Evolutionary conservation across 1,140 invertebrate genomes (phyloP), one percentile per base, ranked within the genome.

Genomic region (Zelostemma sp.): DNA sequence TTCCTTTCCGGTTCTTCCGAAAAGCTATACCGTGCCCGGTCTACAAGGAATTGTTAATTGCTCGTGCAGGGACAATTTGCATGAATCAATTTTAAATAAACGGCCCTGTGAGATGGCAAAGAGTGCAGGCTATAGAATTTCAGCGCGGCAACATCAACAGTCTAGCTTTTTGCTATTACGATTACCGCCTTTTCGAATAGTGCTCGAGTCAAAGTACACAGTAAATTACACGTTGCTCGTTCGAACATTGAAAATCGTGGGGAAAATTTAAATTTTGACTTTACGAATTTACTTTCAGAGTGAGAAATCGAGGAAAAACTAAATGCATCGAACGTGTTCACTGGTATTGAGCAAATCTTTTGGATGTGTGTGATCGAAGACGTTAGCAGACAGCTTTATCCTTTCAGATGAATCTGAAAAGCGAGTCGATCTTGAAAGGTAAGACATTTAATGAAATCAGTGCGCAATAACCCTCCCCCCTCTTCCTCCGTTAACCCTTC

Each of bases 11-110:
- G 41, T 54, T 68, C 56, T 73, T 58, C 61, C 68, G 64, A 71
- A 79, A 80, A 80, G 76, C 81, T 80, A 80, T 82, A 82, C 76
- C 72, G 70, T 69, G 73, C 70, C 74, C 72, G 68, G 74, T 82
- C 80, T 81, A 81, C 81, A 83, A 84, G 81, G 81, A 85, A 85
- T 84, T 84, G 81, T 84, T 85, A 85, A 85, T 85, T 85, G 80
- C 80, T 84, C 81, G 80, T 83, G 80, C 82, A 83, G 79, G 78
- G 76, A 76, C 81, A 85, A 83, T 83, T 84, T 83, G 79, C 83
- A 84, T 85, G 77, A 83, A 85, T 85, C 81, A 84, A 85, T 85
- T 84, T 83, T 83, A 84, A 83, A 85, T 85, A 80, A 81, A 81
- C 78, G 69, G 68, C 55, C 56, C 67, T 71, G 68, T 66, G 68